These are phyloP conservation scores for Drosophila subobscura DNA, from an alignment of 1,140 invertebrate species.

Conservation along the genomic window DNA sequence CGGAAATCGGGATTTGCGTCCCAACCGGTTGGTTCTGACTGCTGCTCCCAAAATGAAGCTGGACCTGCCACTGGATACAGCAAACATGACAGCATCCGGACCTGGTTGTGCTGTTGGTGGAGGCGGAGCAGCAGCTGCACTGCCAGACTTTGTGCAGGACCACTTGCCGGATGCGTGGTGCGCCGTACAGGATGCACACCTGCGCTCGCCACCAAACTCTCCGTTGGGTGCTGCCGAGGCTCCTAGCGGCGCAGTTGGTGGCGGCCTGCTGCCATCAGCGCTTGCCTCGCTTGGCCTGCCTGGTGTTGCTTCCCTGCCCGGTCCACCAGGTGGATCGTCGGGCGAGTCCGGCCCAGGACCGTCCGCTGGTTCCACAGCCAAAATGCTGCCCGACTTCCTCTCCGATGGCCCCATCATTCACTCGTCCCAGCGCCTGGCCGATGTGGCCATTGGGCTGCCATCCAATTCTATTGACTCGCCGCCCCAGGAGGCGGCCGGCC, in stretches of 20 bases:
- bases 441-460: constrained; percentile 83
- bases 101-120: constrained; percentile 19
- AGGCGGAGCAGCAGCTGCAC: constrained; percentile 67
- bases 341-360: constrained; percentile 2
- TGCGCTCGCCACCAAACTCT: constrained; percentile 77
- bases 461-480: constrained; percentile 78
- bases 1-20: constrained; percentile 53
- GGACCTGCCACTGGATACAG: constrained; percentile 65
- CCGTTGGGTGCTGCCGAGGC: constrained; percentile 63
- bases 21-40: constrained; percentile 62
- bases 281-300: constrained; percentile 31
- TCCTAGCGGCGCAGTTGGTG: constrained; percentile 78
- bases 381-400: constrained; percentile 89
- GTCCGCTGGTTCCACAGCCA: constrained; percentile 46
- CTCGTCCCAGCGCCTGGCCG: constrained; percentile 83
- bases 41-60: constrained; percentile 68
- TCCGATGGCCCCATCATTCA: constrained; percentile 88
- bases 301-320: constrained; percentile 27
- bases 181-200: constrained; percentile 66
- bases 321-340: constrained; percentile 19
- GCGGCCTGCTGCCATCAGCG: constrained; percentile 15
- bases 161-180: constrained; percentile 86
- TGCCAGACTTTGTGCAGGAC: constrained; percentile 87
- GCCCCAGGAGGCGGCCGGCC: constrained; percentile 63
- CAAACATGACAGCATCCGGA: constrained; percentile 37